phyloP scores from a whole-genome alignment of 2,888 invertebrate genomes.

The Epiperipatus broadwayi region DNA sequence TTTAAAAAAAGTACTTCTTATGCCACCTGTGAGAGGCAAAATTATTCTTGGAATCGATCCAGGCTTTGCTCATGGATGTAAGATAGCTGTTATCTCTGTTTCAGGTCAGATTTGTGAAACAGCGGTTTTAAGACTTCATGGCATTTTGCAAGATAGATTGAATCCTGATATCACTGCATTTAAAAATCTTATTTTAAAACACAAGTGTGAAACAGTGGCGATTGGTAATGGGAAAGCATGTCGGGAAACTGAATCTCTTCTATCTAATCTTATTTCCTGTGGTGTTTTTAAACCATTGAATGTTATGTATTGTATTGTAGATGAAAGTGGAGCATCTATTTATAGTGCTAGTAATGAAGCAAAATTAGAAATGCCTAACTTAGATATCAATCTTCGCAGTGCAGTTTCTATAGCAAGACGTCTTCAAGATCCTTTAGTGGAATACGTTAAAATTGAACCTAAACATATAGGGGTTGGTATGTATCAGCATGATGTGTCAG shows the following conservation, averaged over 20 bases:
- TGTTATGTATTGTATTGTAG: slow-evolving; percentile 48
- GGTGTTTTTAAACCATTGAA: slow-evolving; percentile 36
- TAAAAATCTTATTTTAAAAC: too few species aligned
- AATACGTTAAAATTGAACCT: slow-evolving; percentile 80
- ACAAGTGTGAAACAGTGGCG: slow-evolving; percentile 59
- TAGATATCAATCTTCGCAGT: slow-evolving; percentile 64
- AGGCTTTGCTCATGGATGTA: slow-evolving; percentile 71
- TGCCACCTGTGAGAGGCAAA: slow-evolving; percentile 57
- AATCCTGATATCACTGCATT: too few species aligned
- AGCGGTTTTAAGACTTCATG: neutral
- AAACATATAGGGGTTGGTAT: slow-evolving; percentile 72
- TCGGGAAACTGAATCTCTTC: slow-evolving; percentile 60
- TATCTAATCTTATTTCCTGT: slow-evolving; percentile 39
- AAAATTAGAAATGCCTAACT: slow-evolving; percentile 54
- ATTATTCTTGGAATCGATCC: slow-evolving; percentile 71
- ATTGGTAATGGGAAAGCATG: slow-evolving; percentile 80
- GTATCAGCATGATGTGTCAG: slow-evolving; percentile 77
- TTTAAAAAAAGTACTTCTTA: slow-evolving; percentile 57
- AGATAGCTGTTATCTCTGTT: slow-evolving; percentile 56
- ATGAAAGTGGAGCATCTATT: slow-evolving; percentile 75
- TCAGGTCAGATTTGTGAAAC: slow-evolving; percentile 36
- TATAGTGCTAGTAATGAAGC: slow-evolving; percentile 74
- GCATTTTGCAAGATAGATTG: too few species aligned
- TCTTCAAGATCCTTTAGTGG: slow-evolving; percentile 71
- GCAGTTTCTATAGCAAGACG: slow-evolving; percentile 57